Percentiles rank a stretch among this genome's conserved stretches.
These are phyloP conservation scores for Melipona beecheii DNA, from an alignment of 2,888 invertebrate species.

Conservation along the genomic window DNA sequence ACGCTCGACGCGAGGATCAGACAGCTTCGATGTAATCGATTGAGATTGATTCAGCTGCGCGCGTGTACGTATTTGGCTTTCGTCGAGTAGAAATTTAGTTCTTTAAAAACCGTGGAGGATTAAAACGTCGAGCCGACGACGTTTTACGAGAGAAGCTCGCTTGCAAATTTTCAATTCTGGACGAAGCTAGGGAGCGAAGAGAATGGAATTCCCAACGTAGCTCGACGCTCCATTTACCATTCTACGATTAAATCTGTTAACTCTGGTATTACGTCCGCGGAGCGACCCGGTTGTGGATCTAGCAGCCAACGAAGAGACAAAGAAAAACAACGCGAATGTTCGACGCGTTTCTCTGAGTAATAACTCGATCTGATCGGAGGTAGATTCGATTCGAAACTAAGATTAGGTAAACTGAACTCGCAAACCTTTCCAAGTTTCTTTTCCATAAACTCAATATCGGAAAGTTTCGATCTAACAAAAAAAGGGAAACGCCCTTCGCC, in stretches of 20 bases:
- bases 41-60: neutral
- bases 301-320: slow-evolving; percentile 10
- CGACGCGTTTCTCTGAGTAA: neutral
- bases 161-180: neutral
- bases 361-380: neutral
- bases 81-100: neutral
- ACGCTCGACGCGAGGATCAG: neutral
- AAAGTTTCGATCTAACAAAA: neutral
- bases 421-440: neutral
- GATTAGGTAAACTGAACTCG: neutral
- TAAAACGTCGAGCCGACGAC: neutral
- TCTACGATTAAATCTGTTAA: slow-evolving; percentile 62
- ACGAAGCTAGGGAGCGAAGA: slow-evolving; percentile 25
- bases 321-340: slow-evolving; percentile 15
- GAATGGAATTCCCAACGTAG: slow-evolving; percentile 53
- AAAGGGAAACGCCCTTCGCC: neutral
- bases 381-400: neutral
- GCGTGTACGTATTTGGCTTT: neutral
- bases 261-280: slow-evolving; percentile 46
- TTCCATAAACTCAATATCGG: neutral
- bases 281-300: slow-evolving; percentile 59
- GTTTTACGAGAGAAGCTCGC: neutral
- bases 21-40: neutral
- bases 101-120: neutral
- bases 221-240: slow-evolving; percentile 61